Base-by-base conservation (phyloP, 2,113 vertebrate genomes). In the Tragelaphus imberbis region DNA sequence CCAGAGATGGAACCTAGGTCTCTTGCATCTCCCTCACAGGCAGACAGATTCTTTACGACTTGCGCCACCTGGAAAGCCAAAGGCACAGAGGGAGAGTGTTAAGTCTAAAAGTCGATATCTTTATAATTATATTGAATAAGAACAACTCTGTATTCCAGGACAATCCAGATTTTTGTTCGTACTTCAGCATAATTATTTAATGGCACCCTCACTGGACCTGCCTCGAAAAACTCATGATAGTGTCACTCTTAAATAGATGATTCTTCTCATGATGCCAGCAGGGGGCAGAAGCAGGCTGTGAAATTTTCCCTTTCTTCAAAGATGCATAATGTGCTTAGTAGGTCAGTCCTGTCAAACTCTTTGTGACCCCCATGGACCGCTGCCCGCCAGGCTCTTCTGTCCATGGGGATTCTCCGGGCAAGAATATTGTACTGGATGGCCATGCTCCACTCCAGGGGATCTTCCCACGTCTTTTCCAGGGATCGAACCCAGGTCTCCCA, bases 241-340 rank as follows among this genome's bases (percentile, higher is more conserved):
- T 1, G 13, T 61, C 36, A 13, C 3, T 25, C 21, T 68, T 61
- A 14, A 3, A 79, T 9, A 93, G 16, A 1, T 80, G 9, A 33
- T 89, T 47, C 17, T 2, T 56, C 12, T 59, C 79, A 77, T 15
- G 27, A 9, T 63, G 2, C 71, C 94, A 58, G 33, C 53, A 98
- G 97, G 27, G 84, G 97, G 80, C 95, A 97, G 87, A 96, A 79
- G 58, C 6, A 47, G 8, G 75, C 28, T 51, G 81, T 21, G 15
- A 51, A 36, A 15, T 23, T 33, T 40, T 58, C n/a, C 2, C 2
- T 68, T 77, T 93, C 17, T 61, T 84, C 27, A 63, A n/a, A 9
- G 25, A 8, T 8, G 15, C 30, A 19, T 28, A 17, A 95, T 40
- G 5, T 40, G 19, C n/a, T 71, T 71, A 36, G n/a, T 71, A 13